These are phyloP conservation scores for Charina bottae DNA, from an alignment of 2,113 vertebrate species.

Conservation along the genomic window DNA sequence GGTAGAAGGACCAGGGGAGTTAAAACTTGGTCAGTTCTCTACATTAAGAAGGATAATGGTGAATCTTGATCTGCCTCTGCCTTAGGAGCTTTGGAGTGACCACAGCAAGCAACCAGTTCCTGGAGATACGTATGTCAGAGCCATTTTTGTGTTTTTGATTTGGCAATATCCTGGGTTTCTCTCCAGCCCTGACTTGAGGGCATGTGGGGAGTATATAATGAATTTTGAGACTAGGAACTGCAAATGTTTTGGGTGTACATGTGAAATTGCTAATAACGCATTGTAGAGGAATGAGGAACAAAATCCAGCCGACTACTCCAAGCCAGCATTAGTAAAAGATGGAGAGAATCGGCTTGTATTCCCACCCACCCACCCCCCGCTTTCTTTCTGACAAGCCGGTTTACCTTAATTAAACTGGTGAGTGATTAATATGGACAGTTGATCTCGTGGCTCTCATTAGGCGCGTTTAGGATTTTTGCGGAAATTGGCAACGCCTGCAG, in stretches of 20 bases:
- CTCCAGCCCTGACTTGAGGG: too few relatives aligned
- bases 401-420: slow-evolving; percentile 77
- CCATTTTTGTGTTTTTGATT: neutral
- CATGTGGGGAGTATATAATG: accelerated
- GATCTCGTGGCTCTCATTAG: slow-evolving; percentile 70
- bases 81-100: neutral
- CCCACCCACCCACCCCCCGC: neutral
- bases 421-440: slow-evolving; percentile 75
- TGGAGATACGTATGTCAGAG: too few relatives aligned
- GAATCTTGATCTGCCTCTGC: neutral
- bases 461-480: slow-evolving; percentile 68
- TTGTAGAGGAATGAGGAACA: slow-evolving; percentile 64
- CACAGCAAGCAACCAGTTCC: neutral
- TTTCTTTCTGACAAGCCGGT: slow-evolving; percentile 70
- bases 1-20: neutral
- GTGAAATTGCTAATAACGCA: slow-evolving; percentile 38
- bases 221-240: neutral
- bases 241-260: neutral
- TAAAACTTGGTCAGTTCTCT: neutral
- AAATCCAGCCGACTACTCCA: slow-evolving; percentile 66
- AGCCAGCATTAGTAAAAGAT: slow-evolving; percentile 65
- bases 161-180: neutral
- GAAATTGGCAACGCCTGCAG: slow-evolving; percentile 67
- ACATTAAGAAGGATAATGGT: neutral
- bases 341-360: slow-evolving; percentile 37